Evolutionary conservation across 1,140 invertebrate genomes (phyloP).

Genomic region (Drosophila melanogaster): DNA sequence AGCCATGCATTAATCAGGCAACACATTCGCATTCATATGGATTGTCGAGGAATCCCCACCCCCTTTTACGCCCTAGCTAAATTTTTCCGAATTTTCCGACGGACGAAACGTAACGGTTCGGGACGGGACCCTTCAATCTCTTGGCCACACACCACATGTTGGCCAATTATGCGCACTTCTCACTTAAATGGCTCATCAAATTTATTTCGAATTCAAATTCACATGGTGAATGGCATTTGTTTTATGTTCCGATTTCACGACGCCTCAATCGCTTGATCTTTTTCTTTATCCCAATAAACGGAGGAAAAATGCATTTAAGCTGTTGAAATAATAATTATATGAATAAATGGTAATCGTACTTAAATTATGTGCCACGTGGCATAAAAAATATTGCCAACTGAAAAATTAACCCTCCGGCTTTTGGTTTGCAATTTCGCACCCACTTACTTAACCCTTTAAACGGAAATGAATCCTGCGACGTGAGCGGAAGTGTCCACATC

Average conservation of each 20-base stretch:
- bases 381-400: no score
- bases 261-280: not conserved
- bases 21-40: constrained; percentile 37
- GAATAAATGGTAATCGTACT: no score
- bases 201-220: constrained; percentile 17
- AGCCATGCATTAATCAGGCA: constrained; percentile 54
- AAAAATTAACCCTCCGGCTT: not conserved
- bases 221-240: constrained; percentile 19
- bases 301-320: not conserved
- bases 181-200: constrained; percentile 64
- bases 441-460: constrained; percentile 39
- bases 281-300: not conserved
- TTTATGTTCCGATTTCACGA: constrained; percentile 8
- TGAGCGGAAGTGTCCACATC: constrained; percentile 29
- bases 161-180: constrained; percentile 68
- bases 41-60: constrained; percentile 18
- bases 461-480: constrained; percentile 50
- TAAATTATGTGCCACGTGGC: not conserved
- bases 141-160: constrained; percentile 57
- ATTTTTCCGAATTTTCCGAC: not conserved
- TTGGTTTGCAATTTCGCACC: constrained; percentile 30
- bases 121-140: constrained; percentile 23
- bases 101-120: not conserved
- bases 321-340: constrained; percentile 2
- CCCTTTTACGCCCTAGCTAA: no score